Evolutionary conservation across 2,888 invertebrate species (phyloP).

Genomic region (Cremastinae sp.): DNA sequence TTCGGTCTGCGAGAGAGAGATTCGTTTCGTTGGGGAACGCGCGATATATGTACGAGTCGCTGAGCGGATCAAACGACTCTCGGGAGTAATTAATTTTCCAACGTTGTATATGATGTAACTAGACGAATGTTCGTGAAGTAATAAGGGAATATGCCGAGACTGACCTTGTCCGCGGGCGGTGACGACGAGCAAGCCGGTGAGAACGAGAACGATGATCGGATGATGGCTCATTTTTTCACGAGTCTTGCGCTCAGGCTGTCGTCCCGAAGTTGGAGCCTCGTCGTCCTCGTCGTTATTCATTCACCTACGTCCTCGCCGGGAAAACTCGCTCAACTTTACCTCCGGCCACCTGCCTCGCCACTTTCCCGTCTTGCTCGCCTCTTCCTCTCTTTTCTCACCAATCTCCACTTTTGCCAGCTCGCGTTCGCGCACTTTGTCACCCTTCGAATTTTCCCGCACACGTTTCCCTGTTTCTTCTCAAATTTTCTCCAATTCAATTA

Average conservation of each 20-base stretch:
- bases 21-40: slow-evolving; percentile 21
- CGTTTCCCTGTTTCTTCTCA: slow-evolving; percentile 16
- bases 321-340: slow-evolving; percentile 54
- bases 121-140: slow-evolving; percentile 8
- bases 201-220: slow-evolving; percentile 71
- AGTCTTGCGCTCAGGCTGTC: slow-evolving; percentile 51
- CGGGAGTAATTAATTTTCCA: slow-evolving; percentile 4
- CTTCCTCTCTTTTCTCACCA: slow-evolving; percentile 39
- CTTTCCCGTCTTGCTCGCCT: slow-evolving; percentile 47
- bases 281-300: slow-evolving; percentile 57
- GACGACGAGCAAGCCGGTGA: slow-evolving; percentile 66
- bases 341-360: slow-evolving; percentile 51
- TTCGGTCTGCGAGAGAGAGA: slow-evolving; percentile 2
- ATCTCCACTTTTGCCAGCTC: slow-evolving; percentile 49
- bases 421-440: slow-evolving; percentile 55
- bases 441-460: slow-evolving; percentile 41
- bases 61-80: slow-evolving; percentile 7
- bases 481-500: slow-evolving; percentile 8
- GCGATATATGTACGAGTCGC: slow-evolving; percentile 6
- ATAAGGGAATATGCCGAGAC: slow-evolving; percentile 60
- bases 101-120: slow-evolving; percentile 1
- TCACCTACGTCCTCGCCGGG: slow-evolving; percentile 55
- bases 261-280: slow-evolving; percentile 47
- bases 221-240: slow-evolving; percentile 71
- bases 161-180: slow-evolving; percentile 77